Evolutionary conservation across 2,888 invertebrate species (phyloP).

Genomic region (Drosophila infuscata): DNA sequence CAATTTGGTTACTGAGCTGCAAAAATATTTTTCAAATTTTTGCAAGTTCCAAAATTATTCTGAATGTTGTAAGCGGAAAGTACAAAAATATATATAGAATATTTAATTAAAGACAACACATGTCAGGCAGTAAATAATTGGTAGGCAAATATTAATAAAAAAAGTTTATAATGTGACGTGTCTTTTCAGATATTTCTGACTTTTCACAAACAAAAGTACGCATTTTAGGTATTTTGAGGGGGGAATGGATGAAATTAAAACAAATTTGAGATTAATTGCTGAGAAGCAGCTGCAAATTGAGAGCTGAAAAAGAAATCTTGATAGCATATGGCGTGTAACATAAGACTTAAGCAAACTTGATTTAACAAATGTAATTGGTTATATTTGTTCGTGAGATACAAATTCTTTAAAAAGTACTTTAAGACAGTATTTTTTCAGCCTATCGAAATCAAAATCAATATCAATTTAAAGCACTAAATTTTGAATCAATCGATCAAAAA

Average conservation of each 20-base stretch:
- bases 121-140: conserved; percentile 14
- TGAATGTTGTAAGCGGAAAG: not conserved
- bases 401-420: not conserved
- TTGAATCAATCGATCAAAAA: conserved; percentile 6
- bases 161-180: conserved; percentile 13
- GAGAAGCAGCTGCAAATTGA: conserved; percentile 24
- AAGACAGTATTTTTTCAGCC: not conserved
- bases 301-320: conserved; percentile 13
- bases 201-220: conserved; percentile 14
- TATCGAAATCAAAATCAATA: not conserved
- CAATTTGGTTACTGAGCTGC: conserved; percentile 61
- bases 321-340: conserved; percentile 21
- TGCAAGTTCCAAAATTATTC: not conserved
- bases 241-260: conserved; percentile 14
- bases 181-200: conserved; percentile 11
- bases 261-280: not conserved
- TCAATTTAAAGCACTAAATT: not conserved
- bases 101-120: conserved; percentile 14
- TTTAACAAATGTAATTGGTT: not conserved
- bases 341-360: not conserved
- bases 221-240: not conserved
- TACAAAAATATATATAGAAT: not conserved
- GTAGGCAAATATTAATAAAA: not conserved
- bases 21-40: conserved; percentile 39
- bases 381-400: not conserved